phyloP scores from a whole-genome alignment of 2,113 vertebrate genomes.

The Martes martes region DNA sequence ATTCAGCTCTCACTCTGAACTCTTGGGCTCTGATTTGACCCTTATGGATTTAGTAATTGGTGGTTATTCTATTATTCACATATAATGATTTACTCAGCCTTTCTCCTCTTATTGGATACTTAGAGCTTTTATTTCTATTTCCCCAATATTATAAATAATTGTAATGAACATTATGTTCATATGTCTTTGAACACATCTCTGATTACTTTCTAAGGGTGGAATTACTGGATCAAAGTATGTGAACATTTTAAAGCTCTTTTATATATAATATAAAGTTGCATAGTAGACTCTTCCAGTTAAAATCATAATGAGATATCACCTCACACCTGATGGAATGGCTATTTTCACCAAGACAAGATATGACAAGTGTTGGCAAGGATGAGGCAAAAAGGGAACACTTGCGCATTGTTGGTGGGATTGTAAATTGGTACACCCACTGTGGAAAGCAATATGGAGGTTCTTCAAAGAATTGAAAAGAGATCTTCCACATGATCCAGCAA shows the following conservation, averaged over 20 bases:
- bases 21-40: neutral
- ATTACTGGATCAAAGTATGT: neutral
- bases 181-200: neutral
- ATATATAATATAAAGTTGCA: neutral
- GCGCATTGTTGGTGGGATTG: neutral
- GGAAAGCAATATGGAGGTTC: neutral
- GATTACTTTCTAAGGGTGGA: neutral
- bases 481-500: neutral
- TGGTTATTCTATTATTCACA: neutral
- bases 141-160: neutral
- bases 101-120: neutral
- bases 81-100: neutral
- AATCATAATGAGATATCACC: neutral
- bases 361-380: neutral
- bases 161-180: neutral
- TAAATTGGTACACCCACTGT: neutral
- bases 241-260: neutral
- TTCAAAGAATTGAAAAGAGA: neutral
- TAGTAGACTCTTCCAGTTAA: neutral
- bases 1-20: neutral
- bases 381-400: neutral
- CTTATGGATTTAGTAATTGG: neutral
- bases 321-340: neutral
- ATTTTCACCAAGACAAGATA: neutral
- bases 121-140: neutral